Conservation (phyloP, 2,888 invertebrate species). For the Anorthoa munda region DNA sequence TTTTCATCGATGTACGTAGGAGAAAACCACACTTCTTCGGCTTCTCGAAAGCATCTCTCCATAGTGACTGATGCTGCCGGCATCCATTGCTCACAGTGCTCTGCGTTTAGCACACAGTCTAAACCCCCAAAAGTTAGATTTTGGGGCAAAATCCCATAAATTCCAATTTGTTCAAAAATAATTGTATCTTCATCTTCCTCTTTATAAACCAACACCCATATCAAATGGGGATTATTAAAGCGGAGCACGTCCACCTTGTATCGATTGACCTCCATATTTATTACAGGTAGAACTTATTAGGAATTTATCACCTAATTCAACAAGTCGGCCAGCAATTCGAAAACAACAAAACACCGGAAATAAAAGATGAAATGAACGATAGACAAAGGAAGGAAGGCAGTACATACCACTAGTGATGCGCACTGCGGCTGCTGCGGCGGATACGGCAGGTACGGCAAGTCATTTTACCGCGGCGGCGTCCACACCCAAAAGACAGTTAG, state of each 20-base stretch:
- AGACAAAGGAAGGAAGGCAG: neutral
- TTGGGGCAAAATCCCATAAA: constrained; percentile 80
- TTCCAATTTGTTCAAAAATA: constrained; percentile 82
- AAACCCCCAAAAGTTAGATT: constrained; percentile 66
- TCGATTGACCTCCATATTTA: constrained; percentile 71
- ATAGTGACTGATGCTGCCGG: constrained; percentile 74
- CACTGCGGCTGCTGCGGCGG: neutral
- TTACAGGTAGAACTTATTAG: neutral
- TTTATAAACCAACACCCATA: constrained; percentile 78
- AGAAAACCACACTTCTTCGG: constrained; percentile 75
- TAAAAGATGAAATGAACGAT: neutral
- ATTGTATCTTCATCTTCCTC: constrained; percentile 55
- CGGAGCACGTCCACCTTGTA: constrained; percentile 81
- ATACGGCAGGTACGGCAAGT: neutral
- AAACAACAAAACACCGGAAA: constrained; percentile 9
- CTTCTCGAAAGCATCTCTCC: constrained; percentile 68
- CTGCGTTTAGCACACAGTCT: constrained; percentile 61
- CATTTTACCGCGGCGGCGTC: neutral
- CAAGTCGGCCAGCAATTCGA: constrained; percentile 14
- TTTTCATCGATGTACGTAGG: constrained; percentile 77
- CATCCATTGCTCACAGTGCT: constrained; percentile 74
- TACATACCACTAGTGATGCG: constrained; percentile 15
- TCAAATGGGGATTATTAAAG: constrained; percentile 80
- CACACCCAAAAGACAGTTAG: constrained; percentile 16
- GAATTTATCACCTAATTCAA: neutral